phyloP scores from a whole-genome alignment of 1,140 invertebrate genomes.

The Pogonus chalceus region DNA sequence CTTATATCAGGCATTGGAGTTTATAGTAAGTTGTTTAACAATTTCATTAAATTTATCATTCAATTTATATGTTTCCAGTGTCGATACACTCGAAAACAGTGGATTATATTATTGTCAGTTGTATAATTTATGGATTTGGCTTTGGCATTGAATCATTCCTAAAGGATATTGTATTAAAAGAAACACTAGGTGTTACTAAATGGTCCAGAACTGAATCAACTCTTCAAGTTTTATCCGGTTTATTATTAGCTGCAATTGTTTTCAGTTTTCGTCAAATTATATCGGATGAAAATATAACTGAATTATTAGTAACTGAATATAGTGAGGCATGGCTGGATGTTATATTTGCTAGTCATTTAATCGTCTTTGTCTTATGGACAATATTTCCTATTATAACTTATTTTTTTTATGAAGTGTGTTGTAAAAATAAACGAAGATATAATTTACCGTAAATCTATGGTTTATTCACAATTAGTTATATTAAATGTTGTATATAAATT shows the following conservation, averaged over 20 bases:
- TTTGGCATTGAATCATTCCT: slow-evolving; percentile 16
- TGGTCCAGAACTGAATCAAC: slow-evolving; percentile 17
- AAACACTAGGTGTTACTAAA: slow-evolving; percentile 16
- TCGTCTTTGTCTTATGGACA: neutral
- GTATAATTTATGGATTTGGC: slow-evolving; percentile 15
- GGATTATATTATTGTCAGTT: slow-evolving; percentile 8
- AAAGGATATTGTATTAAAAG: slow-evolving; percentile 14
- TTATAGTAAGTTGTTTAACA: slow-evolving; percentile 32
- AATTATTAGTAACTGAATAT: neutral
- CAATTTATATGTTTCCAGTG: slow-evolving; percentile 15
- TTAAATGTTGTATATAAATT: no score
- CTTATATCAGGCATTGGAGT: slow-evolving; percentile 32
- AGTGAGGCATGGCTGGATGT: neutral
- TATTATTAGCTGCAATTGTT: slow-evolving; percentile 1
- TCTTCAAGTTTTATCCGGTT: slow-evolving; percentile 14
- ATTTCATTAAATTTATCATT: slow-evolving; percentile 1
- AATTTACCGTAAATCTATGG: no score
- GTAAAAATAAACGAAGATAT: no score
- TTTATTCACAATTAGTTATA: no score
- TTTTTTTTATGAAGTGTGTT: no score
- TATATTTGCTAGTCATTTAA: neutral
- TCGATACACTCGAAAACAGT: slow-evolving; percentile 12
- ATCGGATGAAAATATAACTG: neutral
- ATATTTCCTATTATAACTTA: neutral
- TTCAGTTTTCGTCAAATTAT: neutral